Evolutionary conservation across 2,797 vertebrate genomes (phyloP), one percentile per base, ranked within the genome.

Genomic region (Rhinatrema bivittatum): DNA sequence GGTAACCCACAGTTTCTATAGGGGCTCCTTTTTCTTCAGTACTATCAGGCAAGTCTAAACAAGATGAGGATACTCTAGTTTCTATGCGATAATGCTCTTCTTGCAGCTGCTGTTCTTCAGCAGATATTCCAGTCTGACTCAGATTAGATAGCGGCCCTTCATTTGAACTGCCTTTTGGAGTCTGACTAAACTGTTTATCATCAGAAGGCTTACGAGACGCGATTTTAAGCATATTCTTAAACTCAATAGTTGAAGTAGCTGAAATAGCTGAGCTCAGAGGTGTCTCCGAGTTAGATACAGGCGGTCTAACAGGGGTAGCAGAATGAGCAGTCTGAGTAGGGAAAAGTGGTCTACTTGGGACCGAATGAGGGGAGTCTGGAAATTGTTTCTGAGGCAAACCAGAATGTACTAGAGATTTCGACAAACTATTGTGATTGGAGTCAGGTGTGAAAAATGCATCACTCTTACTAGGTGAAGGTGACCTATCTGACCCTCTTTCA

Each of bases 31-130:
- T 86, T 42, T 85, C 84, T 50, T 85, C 79, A 0, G 75, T 70
- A 61, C 78, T 76, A 16, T 85, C 82, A 1, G 79, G 72, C 13
- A 80, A 25, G 19, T 84, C 81, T 24, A 80, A 17, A 25, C 79
- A 77, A 16, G 74, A 81, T 0, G 86, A 87, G 0, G 94, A 94
- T 27, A 98, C 93, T 1, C 94, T 74, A 2, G 94, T 97, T 68
- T 98, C 90, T 11, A 98, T 98, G 19, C 88, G 78, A 62, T 90
- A 97, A 52, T 86, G 88, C 41, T 89, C 86, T 37, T 85, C 84
- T 7, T 78, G 78, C 10, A 50, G 63, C 25, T 51, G 60, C 4
- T 43, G 52, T 1, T 79, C 81, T 0, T 58, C 33, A 10, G 66
- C 40, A 2, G 48, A 10, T 3, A 60, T 11, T 9, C 53, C 61